These are phyloP conservation scores for Crioceris asparagi DNA, from an alignment of 2,888 invertebrate genomes.

Conservation along the genomic window DNA sequence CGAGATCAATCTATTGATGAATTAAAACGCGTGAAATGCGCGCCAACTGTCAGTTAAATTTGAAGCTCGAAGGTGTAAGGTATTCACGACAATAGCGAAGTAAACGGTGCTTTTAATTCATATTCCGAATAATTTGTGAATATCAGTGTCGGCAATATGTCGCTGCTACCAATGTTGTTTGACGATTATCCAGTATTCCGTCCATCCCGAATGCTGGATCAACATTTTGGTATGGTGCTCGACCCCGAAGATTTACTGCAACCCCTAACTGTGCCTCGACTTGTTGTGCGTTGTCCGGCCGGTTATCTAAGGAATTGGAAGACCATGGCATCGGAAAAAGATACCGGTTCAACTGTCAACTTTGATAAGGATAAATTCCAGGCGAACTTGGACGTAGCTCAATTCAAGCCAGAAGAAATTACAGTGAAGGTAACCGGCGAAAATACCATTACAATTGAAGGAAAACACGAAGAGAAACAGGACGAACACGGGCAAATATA, in stretches of 20 bases:
- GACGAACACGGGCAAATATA: slow-evolving; percentile 66
- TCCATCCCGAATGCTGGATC: slow-evolving; percentile 7
- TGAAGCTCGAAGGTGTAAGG: no score
- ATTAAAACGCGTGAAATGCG: no score
- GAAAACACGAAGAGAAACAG: slow-evolving; percentile 64
- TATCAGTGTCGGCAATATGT: no score
- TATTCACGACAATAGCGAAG: no score
- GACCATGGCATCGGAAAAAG: slow-evolving; percentile 10
- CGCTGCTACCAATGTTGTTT: slow-evolving; percentile 1
- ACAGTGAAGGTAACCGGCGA: slow-evolving; percentile 57
- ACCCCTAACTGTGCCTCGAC: slow-evolving; percentile 4
- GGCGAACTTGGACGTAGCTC: slow-evolving; percentile 63
- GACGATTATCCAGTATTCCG: slow-evolving; percentile 1
- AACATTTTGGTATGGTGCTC: slow-evolving; percentile 6
- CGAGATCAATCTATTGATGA: no score
- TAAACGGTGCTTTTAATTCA: no score
- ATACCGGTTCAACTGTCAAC: slow-evolving; percentile 15
- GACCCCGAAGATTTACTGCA: slow-evolving; percentile 7
- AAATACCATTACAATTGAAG: slow-evolving; percentile 58
- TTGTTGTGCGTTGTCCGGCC: slow-evolving; percentile 4
- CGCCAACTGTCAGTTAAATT: no score
- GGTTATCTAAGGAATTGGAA: slow-evolving; percentile 7
- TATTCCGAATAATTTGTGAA: no score
- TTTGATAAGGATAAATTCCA: slow-evolving; percentile 55
- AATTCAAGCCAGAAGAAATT: slow-evolving; percentile 69